phyloP scores from a whole-genome alignment of 2,797 vertebrate species.

The Ibycter americanus region DNA sequence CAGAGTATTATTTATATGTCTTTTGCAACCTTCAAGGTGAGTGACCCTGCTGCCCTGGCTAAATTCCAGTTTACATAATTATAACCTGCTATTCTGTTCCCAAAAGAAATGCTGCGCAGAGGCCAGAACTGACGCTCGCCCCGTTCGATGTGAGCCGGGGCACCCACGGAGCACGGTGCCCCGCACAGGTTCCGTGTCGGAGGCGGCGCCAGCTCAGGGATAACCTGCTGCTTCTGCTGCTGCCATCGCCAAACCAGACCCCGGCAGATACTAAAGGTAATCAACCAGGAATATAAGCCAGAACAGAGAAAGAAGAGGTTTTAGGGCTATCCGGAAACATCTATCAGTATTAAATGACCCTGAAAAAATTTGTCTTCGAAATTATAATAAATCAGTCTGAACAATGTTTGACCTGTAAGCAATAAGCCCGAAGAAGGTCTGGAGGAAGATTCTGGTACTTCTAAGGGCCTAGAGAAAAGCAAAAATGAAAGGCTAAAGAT shows the following conservation, averaged over 20 bases:
- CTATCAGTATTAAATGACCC: not conserved
- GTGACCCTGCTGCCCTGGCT: conserved; percentile 1
- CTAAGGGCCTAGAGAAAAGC: not conserved
- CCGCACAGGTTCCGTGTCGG: not conserved
- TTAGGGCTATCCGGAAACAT: not conserved
- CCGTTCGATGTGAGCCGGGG: not conserved
- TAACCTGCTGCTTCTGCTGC: not conserved
- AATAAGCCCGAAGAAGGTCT: not conserved
- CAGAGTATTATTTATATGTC: not conserved
- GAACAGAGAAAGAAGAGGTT: not conserved
- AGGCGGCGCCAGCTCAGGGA: not conserved
- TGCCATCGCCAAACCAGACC: not conserved
- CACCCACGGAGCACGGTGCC: not conserved
- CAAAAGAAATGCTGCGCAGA: not conserved
- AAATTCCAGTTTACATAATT: conserved; percentile 37
- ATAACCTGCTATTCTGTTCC: not conserved
- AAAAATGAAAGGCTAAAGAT: not conserved
- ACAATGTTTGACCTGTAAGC: not conserved
- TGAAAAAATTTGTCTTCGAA: not conserved
- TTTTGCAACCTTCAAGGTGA: not conserved
- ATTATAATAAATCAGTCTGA: not conserved
- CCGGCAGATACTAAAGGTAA: not conserved
- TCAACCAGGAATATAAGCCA: not conserved
- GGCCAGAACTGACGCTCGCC: not conserved
- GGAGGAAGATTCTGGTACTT: not conserved